phyloP scores from a whole-genome alignment of 2,888 invertebrate genomes.

The Entomobrya proxima region DNA sequence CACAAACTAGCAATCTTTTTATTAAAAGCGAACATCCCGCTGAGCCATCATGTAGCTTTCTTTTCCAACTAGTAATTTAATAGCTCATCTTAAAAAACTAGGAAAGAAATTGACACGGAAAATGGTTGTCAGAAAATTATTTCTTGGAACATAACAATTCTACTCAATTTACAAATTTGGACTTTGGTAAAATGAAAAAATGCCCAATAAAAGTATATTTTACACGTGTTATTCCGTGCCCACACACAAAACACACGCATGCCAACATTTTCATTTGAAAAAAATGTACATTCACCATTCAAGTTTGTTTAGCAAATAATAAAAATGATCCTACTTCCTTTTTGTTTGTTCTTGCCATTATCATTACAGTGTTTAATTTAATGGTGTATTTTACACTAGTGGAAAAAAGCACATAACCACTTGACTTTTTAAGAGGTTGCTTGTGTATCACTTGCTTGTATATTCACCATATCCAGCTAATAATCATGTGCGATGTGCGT shows the following conservation, averaged over 20 bases:
- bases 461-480: too few relatives aligned
- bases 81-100: not conserved
- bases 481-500: conserved; percentile 44
- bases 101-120: conserved; percentile 1
- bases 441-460: conserved; percentile 26
- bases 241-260: conserved; percentile 11
- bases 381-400: too few relatives aligned
- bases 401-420: too few relatives aligned
- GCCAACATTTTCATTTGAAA: not conserved
- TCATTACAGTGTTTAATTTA: too few relatives aligned
- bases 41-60: conserved; percentile 3
- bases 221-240: conserved; percentile 59
- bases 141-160: too few relatives aligned
- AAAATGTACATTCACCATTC: not conserved
- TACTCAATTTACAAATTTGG: conserved; percentile 46
- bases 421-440: not conserved
- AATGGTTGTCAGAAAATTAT: not conserved
- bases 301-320: too few relatives aligned
- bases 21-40: not conserved
- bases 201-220: conserved; percentile 22
- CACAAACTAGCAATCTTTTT: not conserved
- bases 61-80: not conserved
- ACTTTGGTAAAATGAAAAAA: not conserved
- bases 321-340: too few relatives aligned
- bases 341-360: too few relatives aligned